Conservation (phyloP, 2,888 invertebrate genomes). For the Ptilodon capucinus region DNA sequence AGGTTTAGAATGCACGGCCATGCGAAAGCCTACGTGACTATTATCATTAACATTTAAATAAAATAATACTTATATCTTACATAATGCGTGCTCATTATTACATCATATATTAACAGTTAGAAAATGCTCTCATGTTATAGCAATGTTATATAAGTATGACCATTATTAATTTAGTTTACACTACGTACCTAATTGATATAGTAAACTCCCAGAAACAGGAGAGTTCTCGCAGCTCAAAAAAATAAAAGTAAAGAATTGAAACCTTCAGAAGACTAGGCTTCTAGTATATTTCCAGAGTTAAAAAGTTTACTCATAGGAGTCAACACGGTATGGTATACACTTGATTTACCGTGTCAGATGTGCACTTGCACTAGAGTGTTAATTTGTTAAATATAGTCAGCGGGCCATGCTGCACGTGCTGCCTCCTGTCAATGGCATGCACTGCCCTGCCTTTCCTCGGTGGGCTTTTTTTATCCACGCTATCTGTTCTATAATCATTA, state of each 20-base stretch:
- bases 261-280: not conserved
- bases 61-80: constrained; percentile 1
- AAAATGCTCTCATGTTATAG: no score
- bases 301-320: constrained; percentile 7
- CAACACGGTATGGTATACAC: constrained; percentile 17
- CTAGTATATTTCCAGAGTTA: not conserved
- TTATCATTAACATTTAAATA: constrained; percentile 22
- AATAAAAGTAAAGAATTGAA: not conserved
- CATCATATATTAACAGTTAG: not conserved
- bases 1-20: constrained; percentile 16
- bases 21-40: constrained; percentile 17
- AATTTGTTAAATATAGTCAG: constrained; percentile 56
- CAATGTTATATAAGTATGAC: no score
- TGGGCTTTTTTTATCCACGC: constrained; percentile 28
- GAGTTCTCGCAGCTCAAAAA: not conserved
- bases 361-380: constrained; percentile 22
- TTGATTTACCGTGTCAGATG: constrained; percentile 15
- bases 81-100: not conserved
- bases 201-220: no score
- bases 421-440: constrained; percentile 38
- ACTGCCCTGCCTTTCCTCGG: constrained; percentile 46
- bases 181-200: no score
- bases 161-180: no score
- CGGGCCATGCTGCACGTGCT: constrained; percentile 48
- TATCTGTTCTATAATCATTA: constrained; percentile 25